These are phyloP conservation scores for Rhinella marina DNA, from an alignment of 2,797 vertebrate species.

Conservation along the genomic window DNA sequence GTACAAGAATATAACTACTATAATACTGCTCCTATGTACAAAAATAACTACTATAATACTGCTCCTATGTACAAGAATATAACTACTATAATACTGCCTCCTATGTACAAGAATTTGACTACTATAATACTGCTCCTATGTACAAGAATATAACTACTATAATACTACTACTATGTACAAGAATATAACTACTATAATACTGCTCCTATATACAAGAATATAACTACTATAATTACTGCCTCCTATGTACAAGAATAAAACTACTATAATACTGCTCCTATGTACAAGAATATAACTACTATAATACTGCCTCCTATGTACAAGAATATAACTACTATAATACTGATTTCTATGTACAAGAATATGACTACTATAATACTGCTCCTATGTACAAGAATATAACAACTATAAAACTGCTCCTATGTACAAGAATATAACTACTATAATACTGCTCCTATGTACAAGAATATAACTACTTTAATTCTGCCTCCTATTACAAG, in stretches of 20 bases:
- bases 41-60: constrained; percentile 7
- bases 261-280: not conserved
- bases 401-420: not conserved
- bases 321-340: constrained; percentile 3
- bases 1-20: constrained; percentile 11
- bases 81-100: not conserved
- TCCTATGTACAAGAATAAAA: not conserved
- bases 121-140: not conserved
- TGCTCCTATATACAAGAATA: too few species aligned
- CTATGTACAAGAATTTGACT: not conserved
- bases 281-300: constrained; percentile 21
- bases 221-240: too few species aligned
- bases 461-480: not conserved
- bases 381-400: not conserved
- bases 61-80: not conserved
- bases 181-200: too few species aligned
- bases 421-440: not conserved
- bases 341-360: not conserved
- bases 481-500: too few species aligned
- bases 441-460: not conserved
- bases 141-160: too few species aligned
- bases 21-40: not conserved
- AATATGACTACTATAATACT: constrained; percentile 8
- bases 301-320: not conserved
- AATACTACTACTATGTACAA: too few species aligned